A percentile compares a stretch with the other conserved stretches of the same genome.
Conservation (phyloP, 2,797 vertebrate genomes). For the Neosilurus hyrtlii region DNA sequence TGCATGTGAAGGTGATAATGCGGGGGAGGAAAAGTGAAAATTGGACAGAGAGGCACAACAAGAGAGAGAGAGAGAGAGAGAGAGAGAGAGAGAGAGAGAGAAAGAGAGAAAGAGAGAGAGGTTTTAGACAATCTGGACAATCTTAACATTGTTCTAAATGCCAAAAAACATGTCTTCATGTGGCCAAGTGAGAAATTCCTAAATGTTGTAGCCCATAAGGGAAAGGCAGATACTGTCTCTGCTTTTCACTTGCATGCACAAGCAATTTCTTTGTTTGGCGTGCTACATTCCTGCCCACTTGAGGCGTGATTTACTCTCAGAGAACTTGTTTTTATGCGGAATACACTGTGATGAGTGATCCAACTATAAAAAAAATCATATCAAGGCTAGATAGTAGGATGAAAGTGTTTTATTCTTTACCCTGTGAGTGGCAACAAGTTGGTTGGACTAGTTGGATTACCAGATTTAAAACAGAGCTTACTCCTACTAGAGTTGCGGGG, state of each 20-base stretch:
- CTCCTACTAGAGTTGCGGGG: no score
- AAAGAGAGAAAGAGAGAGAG: neutral
- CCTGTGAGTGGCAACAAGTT: neutral
- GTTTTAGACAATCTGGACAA: neutral
- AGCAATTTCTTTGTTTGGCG: neutral
- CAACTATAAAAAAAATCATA: neutral
- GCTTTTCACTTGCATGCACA: neutral
- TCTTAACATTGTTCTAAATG: slow-evolving; percentile 23
- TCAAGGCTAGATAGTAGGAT: neutral
- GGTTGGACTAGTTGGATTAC: neutral
- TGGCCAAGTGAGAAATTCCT: slow-evolving; percentile 20
- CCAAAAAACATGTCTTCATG: slow-evolving; percentile 11
- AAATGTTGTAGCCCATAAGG: neutral
- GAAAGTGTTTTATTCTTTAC: neutral
- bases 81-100: neutral
- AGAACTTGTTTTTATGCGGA: no score
- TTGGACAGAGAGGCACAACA: slow-evolving; percentile 45
- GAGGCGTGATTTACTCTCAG: neutral
- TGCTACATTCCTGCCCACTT: neutral
- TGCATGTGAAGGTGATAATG: slow-evolving; percentile 41
- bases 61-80: slow-evolving; percentile 17
- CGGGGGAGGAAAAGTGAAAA: slow-evolving; percentile 50
- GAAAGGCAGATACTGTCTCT: neutral
- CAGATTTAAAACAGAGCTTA: neutral
- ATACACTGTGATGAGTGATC: neutral